A percentile compares a stretch with the other conserved stretches of the same genome.
Evolutionary conservation across 2,797 vertebrate species (phyloP).

Genomic region (Diceros bicornis): DNA sequence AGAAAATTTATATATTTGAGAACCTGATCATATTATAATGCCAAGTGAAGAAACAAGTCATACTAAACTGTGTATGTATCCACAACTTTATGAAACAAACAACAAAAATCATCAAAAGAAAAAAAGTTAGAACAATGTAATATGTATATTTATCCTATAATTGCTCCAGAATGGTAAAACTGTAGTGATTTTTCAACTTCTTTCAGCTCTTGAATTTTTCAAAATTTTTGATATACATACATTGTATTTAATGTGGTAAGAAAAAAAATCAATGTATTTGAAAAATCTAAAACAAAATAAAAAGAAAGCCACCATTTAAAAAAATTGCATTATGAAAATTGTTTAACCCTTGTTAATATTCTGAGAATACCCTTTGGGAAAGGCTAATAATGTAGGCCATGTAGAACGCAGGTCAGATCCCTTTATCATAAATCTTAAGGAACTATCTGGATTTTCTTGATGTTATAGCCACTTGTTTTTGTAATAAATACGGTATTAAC

Average conservation of each 20-base stretch:
- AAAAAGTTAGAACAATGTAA: neutral
- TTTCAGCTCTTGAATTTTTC: neutral
- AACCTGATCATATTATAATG: constrained; percentile 4
- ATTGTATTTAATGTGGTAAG: neutral
- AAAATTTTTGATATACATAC: neutral
- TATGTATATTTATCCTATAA: neutral
- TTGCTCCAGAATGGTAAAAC: neutral
- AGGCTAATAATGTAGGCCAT: neutral
- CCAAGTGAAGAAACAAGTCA: neutral
- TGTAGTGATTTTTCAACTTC: neutral
- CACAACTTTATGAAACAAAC: constrained; percentile 24
- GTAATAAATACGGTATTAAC: neutral
- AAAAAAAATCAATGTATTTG: neutral
- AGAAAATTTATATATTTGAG: constrained; percentile 14
- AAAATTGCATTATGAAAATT: neutral
- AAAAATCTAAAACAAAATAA: neutral
- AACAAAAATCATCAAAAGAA: neutral
- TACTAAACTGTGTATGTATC: neutral
- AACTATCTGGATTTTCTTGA: neutral
- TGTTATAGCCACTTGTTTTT: constrained; percentile 18
- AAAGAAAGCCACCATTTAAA: neutral
- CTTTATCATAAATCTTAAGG: constrained; percentile 21
- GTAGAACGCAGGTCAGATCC: neutral
- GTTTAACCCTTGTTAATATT: constrained; percentile 6
- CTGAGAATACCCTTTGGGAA: constrained; percentile 1